phyloP scores from a whole-genome alignment of 2,113 vertebrate species.

The Accipiter virgatus region DNA sequence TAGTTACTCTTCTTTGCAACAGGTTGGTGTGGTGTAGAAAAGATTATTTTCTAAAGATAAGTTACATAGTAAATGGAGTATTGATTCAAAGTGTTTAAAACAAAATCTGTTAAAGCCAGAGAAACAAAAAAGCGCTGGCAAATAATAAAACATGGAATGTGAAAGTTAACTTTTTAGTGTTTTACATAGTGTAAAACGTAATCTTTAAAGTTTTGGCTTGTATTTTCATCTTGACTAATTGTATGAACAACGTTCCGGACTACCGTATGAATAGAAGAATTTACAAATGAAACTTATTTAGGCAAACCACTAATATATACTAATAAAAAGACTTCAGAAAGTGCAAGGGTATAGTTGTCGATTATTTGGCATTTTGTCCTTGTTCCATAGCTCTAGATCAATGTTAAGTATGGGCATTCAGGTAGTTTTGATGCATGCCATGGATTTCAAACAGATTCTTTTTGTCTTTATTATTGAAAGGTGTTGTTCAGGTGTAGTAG shows the following conservation, averaged over 20 bases:
- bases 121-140: neutral
- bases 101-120: neutral
- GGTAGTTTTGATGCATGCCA: neutral
- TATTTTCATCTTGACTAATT: neutral
- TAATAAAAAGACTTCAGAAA: neutral
- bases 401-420: neutral
- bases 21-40: neutral
- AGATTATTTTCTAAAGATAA: neutral
- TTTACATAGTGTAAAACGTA: neutral
- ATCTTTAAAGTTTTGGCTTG: neutral
- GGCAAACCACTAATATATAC: neutral
- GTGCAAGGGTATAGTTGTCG: neutral
- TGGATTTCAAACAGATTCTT: neutral
- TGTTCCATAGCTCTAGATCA: neutral
- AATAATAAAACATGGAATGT: neutral
- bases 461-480: neutral
- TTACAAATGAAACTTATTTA: neutral
- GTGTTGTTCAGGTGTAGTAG: neutral
- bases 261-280: neutral
- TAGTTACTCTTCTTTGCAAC: neutral
- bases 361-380: neutral
- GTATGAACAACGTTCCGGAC: neutral
- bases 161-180: neutral
- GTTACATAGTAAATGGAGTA: neutral
- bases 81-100: neutral